phyloP scores from a whole-genome alignment of 2,888 invertebrate genomes.

The Timema podura region DNA sequence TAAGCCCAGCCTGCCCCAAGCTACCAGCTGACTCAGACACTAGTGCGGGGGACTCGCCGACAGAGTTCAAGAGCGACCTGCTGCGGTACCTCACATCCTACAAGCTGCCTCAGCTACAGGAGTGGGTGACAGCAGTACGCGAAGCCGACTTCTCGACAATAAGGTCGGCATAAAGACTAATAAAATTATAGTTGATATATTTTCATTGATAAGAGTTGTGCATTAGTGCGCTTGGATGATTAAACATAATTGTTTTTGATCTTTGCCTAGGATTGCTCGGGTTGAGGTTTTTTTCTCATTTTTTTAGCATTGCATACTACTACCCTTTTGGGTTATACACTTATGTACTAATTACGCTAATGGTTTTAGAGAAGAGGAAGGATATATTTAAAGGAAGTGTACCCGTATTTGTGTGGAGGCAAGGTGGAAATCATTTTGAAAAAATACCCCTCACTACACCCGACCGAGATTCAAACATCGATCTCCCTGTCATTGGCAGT shows the following conservation, averaged over 20 bases:
- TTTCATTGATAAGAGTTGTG: neutral
- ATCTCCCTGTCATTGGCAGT: no score
- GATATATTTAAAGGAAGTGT: no score
- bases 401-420: no score
- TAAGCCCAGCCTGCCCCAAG: conserved; percentile 74
- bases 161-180: conserved; percentile 54
- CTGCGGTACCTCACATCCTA: conserved; percentile 74
- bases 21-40: conserved; percentile 53
- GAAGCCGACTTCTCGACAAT: conserved; percentile 77
- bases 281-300: neutral
- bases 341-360: no score
- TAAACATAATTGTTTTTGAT: conserved; percentile 19
- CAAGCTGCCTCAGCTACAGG: conserved; percentile 59
- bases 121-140: conserved; percentile 70
- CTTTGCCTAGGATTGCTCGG: neutral
- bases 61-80: conserved; percentile 75
- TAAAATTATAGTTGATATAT: neutral
- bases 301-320: no score
- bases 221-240: conserved; percentile 19
- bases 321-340: no score
- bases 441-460: no score
- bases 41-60: conserved; percentile 71
- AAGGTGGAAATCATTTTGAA: no score
- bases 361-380: no score
- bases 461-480: no score